Evolutionary conservation across 2,797 vertebrate species (phyloP), one percentile per base, ranked within the genome.

Genomic region (Muscicapa comitata): DNA sequence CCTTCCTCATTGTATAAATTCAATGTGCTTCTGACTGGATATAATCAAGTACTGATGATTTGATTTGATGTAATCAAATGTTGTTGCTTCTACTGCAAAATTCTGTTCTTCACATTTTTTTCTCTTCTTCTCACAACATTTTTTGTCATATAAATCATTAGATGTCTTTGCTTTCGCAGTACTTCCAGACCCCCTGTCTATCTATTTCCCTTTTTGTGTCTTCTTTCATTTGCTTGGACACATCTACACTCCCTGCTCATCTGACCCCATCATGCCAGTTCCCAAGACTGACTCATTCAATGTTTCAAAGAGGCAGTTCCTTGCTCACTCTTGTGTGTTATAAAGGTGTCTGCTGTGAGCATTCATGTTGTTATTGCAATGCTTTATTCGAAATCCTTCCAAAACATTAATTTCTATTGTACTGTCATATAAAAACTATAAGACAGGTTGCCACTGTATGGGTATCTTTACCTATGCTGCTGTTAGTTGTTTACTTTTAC

Each of bases 1-100:
- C 23, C 29, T 72, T 88, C 25, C 18, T 93, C 11, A 55, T 62
- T 9, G 1, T 66, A 35, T 53, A 65, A 94, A 57, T 77, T 65
- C 68, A 66, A 5, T 0, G 0, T 88, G 31, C 65, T 90, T 86
- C 91, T 78, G 35, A 65, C 51, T 50, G 55, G 31, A 24, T 88
- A 21, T 70, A 84, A 78, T 88, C 67, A 73, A 72, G 65, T 78
- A 59, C 73, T 65, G 70, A 57, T 88, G 11, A 92, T 62, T 91
- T 87, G 50, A 72, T 87, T 75, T 71, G 38, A 53, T 80, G 45
- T 78, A 78, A 68, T 84, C 23, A 75, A 70, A 48, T 62, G 29
- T 35, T 82, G 25, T 58, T 95, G 43, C 48, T 82, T 87, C 51
- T 31, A 76, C 48, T 82, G 35, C 35, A 68, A 72, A 84, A 48